Evolutionary conservation across 2,888 invertebrate genomes (phyloP).

Genomic region (Byasa hedistus): DNA sequence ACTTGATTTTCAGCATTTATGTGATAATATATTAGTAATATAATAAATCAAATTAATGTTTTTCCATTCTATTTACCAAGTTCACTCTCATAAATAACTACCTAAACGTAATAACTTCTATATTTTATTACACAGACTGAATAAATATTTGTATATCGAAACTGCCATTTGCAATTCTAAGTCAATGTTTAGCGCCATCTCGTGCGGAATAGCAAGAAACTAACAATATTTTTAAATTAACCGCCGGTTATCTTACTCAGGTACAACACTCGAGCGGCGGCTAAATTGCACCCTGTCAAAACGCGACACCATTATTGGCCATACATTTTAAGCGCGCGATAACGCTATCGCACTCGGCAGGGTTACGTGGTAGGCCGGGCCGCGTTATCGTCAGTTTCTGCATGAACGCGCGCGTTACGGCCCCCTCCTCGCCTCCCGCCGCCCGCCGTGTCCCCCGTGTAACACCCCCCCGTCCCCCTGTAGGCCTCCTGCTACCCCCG

Average conservation of each 20-base stretch:
- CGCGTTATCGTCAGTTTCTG: slow-evolving; percentile 77
- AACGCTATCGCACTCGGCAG: slow-evolving; percentile 61
- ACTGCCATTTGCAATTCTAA: too few relatives aligned
- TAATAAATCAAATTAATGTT: background rate
- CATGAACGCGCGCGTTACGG: slow-evolving; percentile 78
- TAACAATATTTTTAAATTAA: slow-evolving; percentile 15
- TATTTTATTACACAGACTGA: too few relatives aligned
- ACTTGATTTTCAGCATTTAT: too few relatives aligned
- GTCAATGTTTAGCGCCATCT: slow-evolving; percentile 8
- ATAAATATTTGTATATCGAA: too few relatives aligned
- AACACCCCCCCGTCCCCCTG: slow-evolving; percentile 45
- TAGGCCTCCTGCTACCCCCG: slow-evolving; percentile 34
- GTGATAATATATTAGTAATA: too few relatives aligned
- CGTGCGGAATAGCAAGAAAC: slow-evolving; percentile 2
- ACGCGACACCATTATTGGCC: slow-evolving; percentile 63
- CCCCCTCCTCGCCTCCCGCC: too few relatives aligned
- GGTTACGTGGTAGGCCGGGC: slow-evolving; percentile 77
- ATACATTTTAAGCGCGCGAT: slow-evolving; percentile 72
- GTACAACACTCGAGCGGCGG: slow-evolving; percentile 22
- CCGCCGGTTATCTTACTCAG: slow-evolving; percentile 23
- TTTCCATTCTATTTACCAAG: too few relatives aligned
- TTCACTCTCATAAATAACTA: background rate
- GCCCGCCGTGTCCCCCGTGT: too few relatives aligned
- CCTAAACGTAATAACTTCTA: too few relatives aligned
- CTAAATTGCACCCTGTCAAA: slow-evolving; percentile 53